Conservation (phyloP, 1,140 invertebrate species). For the Bradynema listronoti region DNA sequence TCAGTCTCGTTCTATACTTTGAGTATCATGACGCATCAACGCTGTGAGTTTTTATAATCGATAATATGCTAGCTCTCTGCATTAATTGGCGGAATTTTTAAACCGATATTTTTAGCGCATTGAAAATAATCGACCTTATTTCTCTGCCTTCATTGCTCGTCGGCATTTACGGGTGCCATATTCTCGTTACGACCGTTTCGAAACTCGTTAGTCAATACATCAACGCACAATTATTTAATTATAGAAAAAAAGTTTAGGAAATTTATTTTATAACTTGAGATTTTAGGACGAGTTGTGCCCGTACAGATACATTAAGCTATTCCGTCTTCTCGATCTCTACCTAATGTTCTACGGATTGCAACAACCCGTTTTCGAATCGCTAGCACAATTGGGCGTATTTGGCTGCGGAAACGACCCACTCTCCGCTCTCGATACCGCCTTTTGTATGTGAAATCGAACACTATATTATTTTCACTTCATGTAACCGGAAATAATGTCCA, state of each 20-base stretch:
- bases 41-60: constrained; percentile 17
- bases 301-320: constrained; percentile 48
- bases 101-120: constrained; percentile 25
- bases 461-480: background rate
- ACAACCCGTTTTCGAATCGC: constrained; percentile 47
- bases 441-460: constrained; percentile 34
- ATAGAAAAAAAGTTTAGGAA: constrained; percentile 12
- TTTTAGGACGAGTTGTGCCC: constrained; percentile 42
- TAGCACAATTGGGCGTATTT: constrained; percentile 47
- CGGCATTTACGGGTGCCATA: constrained; percentile 53
- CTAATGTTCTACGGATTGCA: constrained; percentile 50
- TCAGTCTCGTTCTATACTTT: constrained; percentile 49
- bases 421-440: constrained; percentile 49
- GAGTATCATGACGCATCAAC: constrained; percentile 42
- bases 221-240: too few relatives aligned
- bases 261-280: background rate
- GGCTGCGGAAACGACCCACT: constrained; percentile 39
- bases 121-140: constrained; percentile 51
- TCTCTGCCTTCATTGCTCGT: constrained; percentile 45
- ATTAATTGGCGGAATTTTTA: background rate
- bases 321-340: constrained; percentile 47
- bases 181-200: constrained; percentile 50
- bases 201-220: too few relatives aligned
- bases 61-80: background rate
- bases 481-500: background rate